Conservation (phyloP, 2,888 invertebrate species). For the Drosophila ustulata region DNA sequence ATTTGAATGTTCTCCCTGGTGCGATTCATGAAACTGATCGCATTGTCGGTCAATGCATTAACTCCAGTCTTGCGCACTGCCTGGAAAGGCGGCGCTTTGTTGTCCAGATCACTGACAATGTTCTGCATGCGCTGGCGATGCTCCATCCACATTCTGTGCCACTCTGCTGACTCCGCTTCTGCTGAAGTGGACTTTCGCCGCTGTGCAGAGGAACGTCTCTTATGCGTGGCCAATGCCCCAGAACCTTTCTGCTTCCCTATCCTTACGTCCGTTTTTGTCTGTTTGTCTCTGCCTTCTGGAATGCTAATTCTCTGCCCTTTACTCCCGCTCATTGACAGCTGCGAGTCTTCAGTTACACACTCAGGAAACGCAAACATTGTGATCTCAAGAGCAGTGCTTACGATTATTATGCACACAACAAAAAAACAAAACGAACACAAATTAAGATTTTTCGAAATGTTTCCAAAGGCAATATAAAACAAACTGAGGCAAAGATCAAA, state of each 20-base stretch:
- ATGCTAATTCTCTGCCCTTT: background rate
- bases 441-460: background rate
- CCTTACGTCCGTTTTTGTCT: too few species aligned
- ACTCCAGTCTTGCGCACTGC: constrained; percentile 56
- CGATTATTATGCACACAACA: background rate
- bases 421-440: constrained; percentile 4
- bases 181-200: background rate
- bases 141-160: constrained; percentile 45
- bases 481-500: background rate
- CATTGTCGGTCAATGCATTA: constrained; percentile 48
- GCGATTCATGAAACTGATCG: constrained; percentile 54
- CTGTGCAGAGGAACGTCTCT: background rate
- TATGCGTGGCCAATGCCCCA: too few species aligned
- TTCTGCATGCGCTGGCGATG: constrained; percentile 54
- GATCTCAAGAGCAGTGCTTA: constrained; percentile 1
- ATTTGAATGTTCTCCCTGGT: constrained; percentile 62
- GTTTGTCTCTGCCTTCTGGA: background rate
- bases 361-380: constrained; percentile 35
- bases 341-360: constrained; percentile 23
- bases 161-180: background rate
- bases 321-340: background rate
- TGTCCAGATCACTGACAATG: constrained; percentile 39
- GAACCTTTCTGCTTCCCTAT: too few species aligned
- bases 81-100: constrained; percentile 45
- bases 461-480: background rate